These are phyloP conservation scores for Aleiodes alternator DNA, from an alignment of 2,888 invertebrate genomes.

Conservation along the genomic window DNA sequence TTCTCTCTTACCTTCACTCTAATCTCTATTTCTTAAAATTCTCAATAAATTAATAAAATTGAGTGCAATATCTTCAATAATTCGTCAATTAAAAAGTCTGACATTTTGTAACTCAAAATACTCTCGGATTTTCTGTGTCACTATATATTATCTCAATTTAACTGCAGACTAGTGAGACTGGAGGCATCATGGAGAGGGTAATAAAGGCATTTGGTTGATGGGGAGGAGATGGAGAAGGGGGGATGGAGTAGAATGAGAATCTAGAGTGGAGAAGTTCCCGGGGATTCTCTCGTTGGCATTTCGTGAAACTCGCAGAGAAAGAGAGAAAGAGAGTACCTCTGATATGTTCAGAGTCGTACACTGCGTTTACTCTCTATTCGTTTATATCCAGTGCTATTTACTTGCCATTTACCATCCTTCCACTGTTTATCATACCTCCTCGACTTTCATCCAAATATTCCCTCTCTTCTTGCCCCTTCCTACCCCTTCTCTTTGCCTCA, in stretches of 20 bases:
- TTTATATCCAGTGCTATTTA: constrained; percentile 28
- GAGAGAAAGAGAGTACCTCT: background rate
- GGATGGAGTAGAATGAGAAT: too few species aligned
- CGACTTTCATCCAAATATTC: background rate
- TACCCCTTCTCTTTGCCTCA: background rate
- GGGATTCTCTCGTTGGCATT: constrained; percentile 8
- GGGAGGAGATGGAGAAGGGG: background rate
- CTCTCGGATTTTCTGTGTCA: too few species aligned
- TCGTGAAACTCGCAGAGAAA: constrained; percentile 14
- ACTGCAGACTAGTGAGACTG: too few species aligned
- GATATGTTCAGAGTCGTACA: constrained; percentile 12
- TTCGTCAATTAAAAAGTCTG: too few species aligned
- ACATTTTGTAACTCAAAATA: too few species aligned
- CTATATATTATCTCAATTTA: constrained; percentile 22
- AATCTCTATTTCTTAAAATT: too few species aligned
- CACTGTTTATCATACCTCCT: constrained; percentile 35
- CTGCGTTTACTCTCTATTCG: constrained; percentile 27
- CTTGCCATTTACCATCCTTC: constrained; percentile 35
- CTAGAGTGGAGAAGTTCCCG: background rate
- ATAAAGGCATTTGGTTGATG: too few species aligned
- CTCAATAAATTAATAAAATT: too few species aligned
- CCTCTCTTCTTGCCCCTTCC: background rate
- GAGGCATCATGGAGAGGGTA: too few species aligned
- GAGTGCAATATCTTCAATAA: too few species aligned
- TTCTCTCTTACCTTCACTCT: too few species aligned